Conservation (phyloP, 1,140 invertebrate species). For the Zaprionus capensis region DNA sequence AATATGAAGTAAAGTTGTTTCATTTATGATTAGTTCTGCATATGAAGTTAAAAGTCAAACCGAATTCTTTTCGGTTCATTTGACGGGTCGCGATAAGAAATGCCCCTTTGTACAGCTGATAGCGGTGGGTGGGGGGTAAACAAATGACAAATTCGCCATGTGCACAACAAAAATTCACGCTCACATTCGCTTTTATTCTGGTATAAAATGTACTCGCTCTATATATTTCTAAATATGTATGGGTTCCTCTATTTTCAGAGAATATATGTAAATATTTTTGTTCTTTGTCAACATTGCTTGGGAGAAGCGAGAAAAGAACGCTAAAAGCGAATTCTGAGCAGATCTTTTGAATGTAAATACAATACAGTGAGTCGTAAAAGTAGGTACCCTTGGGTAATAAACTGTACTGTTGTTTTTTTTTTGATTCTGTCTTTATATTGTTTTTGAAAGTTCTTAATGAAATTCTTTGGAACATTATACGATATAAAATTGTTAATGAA, state of each 20-base stretch:
- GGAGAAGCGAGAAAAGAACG: slow-evolving; percentile 17
- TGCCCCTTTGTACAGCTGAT: slow-evolving; percentile 26
- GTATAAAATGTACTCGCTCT: not conserved
- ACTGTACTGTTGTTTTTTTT: too few species aligned
- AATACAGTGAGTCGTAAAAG: slow-evolving; percentile 25
- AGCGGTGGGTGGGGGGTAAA: not conserved
- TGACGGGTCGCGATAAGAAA: slow-evolving; percentile 22
- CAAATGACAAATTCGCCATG: slow-evolving; percentile 20
- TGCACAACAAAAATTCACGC: not conserved
- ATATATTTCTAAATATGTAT: slow-evolving; percentile 10
- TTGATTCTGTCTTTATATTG: not conserved
- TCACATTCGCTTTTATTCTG: not conserved
- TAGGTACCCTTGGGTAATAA: not conserved
- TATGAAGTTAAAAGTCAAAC: not conserved
- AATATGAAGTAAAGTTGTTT: not conserved
- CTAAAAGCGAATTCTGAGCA: slow-evolving; percentile 10
- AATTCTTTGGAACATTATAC: not conserved
- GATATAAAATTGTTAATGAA: not conserved
- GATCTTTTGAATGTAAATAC: slow-evolving; percentile 18
- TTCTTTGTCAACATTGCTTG: slow-evolving; percentile 23
- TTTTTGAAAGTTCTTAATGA: not conserved
- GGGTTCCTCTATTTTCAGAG: slow-evolving; percentile 19
- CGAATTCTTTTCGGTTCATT: slow-evolving; percentile 11
- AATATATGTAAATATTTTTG: slow-evolving; percentile 20
- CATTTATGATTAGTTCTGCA: slow-evolving; percentile 7